A percentile compares a stretch with the other conserved stretches of the same genome.
Conservation (phyloP, 2,797 vertebrate species). For the Centropyge bicolor region DNA sequence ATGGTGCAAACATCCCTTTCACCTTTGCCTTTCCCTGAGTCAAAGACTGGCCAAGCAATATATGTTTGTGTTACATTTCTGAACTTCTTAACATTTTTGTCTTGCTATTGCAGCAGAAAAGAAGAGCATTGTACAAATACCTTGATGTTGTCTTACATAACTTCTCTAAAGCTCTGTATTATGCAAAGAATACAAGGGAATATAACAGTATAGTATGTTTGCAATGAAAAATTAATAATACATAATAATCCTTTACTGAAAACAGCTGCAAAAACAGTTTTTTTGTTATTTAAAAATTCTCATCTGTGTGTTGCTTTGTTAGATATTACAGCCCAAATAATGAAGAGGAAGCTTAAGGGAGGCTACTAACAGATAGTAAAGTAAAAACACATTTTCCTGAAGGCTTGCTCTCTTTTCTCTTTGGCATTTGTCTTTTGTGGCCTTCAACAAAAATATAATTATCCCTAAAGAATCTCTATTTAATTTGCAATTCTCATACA, state of each 20-base stretch:
- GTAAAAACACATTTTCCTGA: neutral
- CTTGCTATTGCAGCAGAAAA: neutral
- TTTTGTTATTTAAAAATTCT: neutral
- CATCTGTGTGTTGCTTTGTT: neutral
- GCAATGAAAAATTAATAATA: neutral
- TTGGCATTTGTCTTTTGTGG: neutral
- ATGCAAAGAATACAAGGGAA: no score
- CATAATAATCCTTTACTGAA: neutral
- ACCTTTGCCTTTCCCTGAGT: neutral
- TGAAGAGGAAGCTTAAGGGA: neutral
- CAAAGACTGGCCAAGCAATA: neutral
- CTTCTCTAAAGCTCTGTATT: no score
- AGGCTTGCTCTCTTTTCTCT: slow-evolving; percentile 1
- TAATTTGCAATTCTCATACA: neutral
- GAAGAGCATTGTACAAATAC: neutral
- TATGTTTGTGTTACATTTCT: neutral
- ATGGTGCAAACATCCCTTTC: neutral
- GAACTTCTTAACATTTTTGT: neutral
- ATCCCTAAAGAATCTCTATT: slow-evolving; percentile 16
- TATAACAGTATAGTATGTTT: neutral
- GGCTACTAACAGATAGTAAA: neutral
- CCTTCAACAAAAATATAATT: slow-evolving; percentile 8
- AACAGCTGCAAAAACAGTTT: slow-evolving; percentile 1
- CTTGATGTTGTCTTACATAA: neutral
- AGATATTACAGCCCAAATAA: neutral